Conservation (phyloP, 2,113 vertebrate species). For the Pelvicachromis taeniatus region DNA sequence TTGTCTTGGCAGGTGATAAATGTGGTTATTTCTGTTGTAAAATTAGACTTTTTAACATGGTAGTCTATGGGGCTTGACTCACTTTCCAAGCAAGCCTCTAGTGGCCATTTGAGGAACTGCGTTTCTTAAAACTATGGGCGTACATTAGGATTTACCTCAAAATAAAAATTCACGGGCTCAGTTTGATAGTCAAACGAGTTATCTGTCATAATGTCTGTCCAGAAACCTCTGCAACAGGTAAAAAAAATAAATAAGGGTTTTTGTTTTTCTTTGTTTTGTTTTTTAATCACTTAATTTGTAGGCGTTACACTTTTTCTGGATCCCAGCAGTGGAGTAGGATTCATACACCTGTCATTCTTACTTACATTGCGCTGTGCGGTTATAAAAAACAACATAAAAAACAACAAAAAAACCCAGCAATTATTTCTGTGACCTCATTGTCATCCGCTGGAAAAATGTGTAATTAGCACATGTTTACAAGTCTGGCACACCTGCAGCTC, state of each 20-base stretch:
- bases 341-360: background rate
- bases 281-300: background rate
- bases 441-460: conserved; percentile 91
- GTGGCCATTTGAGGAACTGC: background rate
- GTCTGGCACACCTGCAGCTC: conserved; percentile 97
- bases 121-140: background rate
- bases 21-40: background rate
- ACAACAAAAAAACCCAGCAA: conserved; percentile 80
- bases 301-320: background rate
- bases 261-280: background rate
- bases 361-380: background rate
- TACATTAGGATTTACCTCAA: background rate
- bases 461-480: conserved; percentile 92
- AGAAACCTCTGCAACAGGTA: background rate
- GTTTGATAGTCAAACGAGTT: background rate
- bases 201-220: background rate
- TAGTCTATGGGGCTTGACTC: background rate
- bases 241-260: background rate
- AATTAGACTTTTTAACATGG: background rate
- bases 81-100: background rate
- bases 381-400: background rate
- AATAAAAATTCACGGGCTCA: background rate
- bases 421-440: conserved; percentile 99
- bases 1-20: background rate
- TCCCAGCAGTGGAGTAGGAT: background rate